These are phyloP conservation scores for Scrobipalpa costella DNA, from an alignment of 2,888 invertebrate genomes.

Conservation along the genomic window DNA sequence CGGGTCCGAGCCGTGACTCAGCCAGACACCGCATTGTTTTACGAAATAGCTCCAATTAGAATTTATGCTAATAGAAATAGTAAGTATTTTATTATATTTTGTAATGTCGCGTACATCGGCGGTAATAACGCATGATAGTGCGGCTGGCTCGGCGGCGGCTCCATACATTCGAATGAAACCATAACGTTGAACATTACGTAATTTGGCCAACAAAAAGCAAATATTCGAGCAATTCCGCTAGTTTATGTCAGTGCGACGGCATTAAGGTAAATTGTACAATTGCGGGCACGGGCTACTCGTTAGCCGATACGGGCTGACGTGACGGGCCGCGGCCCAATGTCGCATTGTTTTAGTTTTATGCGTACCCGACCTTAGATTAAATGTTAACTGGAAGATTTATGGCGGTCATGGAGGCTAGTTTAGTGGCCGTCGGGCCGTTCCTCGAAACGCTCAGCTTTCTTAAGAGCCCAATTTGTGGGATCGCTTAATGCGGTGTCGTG, in stretches of 20 bases:
- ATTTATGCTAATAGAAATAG: slow-evolving; percentile 39
- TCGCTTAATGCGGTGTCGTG: slow-evolving; percentile 73
- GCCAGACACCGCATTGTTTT: slow-evolving; percentile 28
- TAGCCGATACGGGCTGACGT: slow-evolving; percentile 62
- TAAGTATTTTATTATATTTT: slow-evolving; percentile 33
- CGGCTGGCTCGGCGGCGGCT: slow-evolving; percentile 32
- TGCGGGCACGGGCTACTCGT: slow-evolving; percentile 78
- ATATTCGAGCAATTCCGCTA: slow-evolving; percentile 67
- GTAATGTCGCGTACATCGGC: slow-evolving; percentile 30
- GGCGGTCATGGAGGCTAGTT: slow-evolving; percentile 66
- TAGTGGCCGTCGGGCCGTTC: slow-evolving; percentile 66
- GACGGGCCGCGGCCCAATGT: slow-evolving; percentile 64
- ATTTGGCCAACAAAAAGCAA: slow-evolving; percentile 73
- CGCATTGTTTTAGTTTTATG: slow-evolving; percentile 76
- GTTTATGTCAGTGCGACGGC: slow-evolving; percentile 71
- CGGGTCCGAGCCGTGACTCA: slow-evolving; percentile 65
- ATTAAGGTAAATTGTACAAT: slow-evolving; percentile 79
- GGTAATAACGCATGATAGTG: slow-evolving; percentile 25
- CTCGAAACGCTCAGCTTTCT: slow-evolving; percentile 74
- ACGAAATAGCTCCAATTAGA: slow-evolving; percentile 47
- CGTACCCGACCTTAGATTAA: slow-evolving; percentile 73
- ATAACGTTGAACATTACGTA: slow-evolving; percentile 69
- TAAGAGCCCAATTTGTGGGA: slow-evolving; percentile 76
- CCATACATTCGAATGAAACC: slow-evolving; percentile 60
- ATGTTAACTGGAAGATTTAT: slow-evolving; percentile 73